phyloP scores from a whole-genome alignment of 2,888 invertebrate species.

The Dryococelus australis region DNA sequence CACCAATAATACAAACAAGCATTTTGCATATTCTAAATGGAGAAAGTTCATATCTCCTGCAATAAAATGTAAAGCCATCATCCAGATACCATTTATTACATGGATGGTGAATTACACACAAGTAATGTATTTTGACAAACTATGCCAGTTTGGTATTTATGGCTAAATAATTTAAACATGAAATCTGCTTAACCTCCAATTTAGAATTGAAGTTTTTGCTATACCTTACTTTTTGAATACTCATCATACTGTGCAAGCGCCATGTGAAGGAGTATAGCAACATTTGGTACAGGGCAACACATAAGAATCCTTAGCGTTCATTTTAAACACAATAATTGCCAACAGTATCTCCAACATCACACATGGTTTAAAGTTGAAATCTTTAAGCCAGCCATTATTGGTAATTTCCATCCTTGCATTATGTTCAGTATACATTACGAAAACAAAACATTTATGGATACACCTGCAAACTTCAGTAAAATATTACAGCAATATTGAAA shows the following conservation, averaged over 20 bases:
- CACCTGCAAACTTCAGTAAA: background rate
- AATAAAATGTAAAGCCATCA: too few relatives aligned
- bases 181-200: background rate
- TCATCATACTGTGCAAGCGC: background rate
- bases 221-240: background rate
- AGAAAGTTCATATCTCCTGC: too few relatives aligned
- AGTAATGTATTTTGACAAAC: too few relatives aligned
- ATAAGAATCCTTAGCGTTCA: background rate
- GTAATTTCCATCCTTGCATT: background rate
- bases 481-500: background rate
- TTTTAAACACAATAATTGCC: background rate
- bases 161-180: background rate
- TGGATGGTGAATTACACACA: too few relatives aligned
- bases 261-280: background rate
- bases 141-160: too few relatives aligned
- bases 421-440: background rate
- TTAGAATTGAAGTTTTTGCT: background rate
- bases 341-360: background rate
- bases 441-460: background rate
- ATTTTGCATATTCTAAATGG: too few relatives aligned
- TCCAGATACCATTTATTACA: too few relatives aligned
- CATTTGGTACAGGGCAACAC: background rate
- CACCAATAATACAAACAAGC: too few relatives aligned
- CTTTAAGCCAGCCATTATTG: background rate
- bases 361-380: background rate